Percentiles rank a stretch among this genome's conserved stretches.
Conservation (phyloP, 2,888 invertebrate genomes). For the Rosalia funebris region DNA sequence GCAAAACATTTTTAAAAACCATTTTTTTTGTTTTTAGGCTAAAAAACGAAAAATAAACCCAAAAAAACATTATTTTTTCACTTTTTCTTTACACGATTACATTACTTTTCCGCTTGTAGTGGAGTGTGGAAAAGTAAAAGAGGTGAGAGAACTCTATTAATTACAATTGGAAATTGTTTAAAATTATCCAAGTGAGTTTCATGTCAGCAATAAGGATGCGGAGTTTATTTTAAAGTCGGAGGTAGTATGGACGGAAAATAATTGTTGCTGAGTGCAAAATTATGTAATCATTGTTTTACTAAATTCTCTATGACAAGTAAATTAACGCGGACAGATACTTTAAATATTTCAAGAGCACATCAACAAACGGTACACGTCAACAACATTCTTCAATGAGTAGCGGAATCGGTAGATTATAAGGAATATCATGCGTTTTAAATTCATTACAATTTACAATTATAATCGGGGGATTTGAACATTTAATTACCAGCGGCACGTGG, state of each 20-base stretch:
- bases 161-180: too few relatives aligned
- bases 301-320: conserved; percentile 4
- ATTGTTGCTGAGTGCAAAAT: conserved; percentile 7
- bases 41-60: too few relatives aligned
- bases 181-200: conserved; percentile 46
- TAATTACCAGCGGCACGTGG: too few relatives aligned
- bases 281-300: conserved; percentile 15
- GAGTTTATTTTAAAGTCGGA: not conserved
- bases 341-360: conserved; percentile 9
- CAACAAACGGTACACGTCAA: conserved; percentile 9
- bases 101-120: too few relatives aligned
- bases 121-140: too few relatives aligned
- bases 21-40: too few relatives aligned
- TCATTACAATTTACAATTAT: not conserved
- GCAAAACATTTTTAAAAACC: too few relatives aligned
- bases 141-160: too few relatives aligned
- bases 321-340: conserved; percentile 6
- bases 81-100: too few relatives aligned
- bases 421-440: not conserved
- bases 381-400: conserved; percentile 3
- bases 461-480: too few relatives aligned
- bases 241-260: not conserved
- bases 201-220: not conserved
- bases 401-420: not conserved
- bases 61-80: too few relatives aligned